Evolutionary conservation across 2,888 invertebrate genomes (phyloP).

Genomic region (Trachelus iudaicus): DNA sequence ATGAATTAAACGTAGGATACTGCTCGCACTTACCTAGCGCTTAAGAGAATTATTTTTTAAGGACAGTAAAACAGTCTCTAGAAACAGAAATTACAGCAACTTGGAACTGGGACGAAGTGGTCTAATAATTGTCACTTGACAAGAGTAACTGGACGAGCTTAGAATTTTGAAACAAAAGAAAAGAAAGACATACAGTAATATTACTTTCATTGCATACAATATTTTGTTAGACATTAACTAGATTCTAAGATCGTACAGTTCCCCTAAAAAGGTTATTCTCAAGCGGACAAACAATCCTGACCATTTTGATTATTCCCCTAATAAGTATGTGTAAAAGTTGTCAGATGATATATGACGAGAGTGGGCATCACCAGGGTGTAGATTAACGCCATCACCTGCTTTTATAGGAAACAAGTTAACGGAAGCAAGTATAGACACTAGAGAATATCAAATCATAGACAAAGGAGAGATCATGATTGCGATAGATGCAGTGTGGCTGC

Average conservation of each 20-base stretch:
- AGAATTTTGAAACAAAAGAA: background rate
- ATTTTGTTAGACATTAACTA: background rate
- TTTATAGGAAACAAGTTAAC: slow-evolving; percentile 23
- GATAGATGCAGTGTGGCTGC: slow-evolving; percentile 18
- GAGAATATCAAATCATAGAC: background rate
- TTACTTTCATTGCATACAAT: background rate
- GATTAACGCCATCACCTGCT: slow-evolving; percentile 44
- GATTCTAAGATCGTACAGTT: background rate
- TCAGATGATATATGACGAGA: background rate
- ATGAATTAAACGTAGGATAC: background rate
- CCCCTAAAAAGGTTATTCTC: background rate
- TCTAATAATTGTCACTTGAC: background rate
- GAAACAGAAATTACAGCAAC: too few relatives aligned
- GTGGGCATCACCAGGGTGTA: background rate
- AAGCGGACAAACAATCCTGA: background rate
- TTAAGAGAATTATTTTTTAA: background rate
- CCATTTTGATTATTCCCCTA: background rate
- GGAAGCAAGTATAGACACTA: slow-evolving; percentile 13
- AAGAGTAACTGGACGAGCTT: background rate
- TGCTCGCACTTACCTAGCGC: background rate
- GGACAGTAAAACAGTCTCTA: background rate
- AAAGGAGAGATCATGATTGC: slow-evolving; percentile 6
- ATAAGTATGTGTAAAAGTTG: background rate
- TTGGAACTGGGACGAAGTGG: too few relatives aligned
- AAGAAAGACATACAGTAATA: background rate